These are phyloP conservation scores for Montipora efflorescens DNA, from an alignment of 64 coral and sea anemone species.

Conservation along the genomic window DNA sequence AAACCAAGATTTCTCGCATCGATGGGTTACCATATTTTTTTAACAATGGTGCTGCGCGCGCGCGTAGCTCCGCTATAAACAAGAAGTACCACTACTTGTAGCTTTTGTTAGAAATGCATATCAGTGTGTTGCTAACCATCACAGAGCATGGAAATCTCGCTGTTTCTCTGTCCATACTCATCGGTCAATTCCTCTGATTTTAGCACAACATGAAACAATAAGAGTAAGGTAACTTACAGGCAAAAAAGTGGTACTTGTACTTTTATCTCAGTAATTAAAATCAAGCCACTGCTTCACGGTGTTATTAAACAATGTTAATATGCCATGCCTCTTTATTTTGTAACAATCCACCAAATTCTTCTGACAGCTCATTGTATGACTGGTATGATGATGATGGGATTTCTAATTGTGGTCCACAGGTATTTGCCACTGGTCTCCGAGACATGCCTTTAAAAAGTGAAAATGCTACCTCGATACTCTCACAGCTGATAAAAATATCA, in stretches of 20 bases:
- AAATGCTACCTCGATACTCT: conserved; percentile 69
- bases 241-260: neutral
- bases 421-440: conserved; percentile 72
- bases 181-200: no score
- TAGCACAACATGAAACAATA: no score
- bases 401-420: conserved; percentile 67
- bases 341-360: conserved; percentile 71
- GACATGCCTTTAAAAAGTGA: conserved; percentile 47
- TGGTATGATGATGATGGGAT: conserved; percentile 73
- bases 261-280: no score
- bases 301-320: conserved; percentile 46
- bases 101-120: no score
- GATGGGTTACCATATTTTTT: no score
- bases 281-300: neutral
- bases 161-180: no score
- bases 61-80: no score
- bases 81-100: no score
- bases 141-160: no score
- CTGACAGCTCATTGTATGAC: conserved; percentile 77
- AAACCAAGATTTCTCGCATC: no score
- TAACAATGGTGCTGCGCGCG: no score
- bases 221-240: neutral
- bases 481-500: conserved; percentile 46
- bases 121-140: no score
- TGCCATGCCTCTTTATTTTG: conserved; percentile 67